Base-by-base conservation (phyloP, 2,888 invertebrate species). In the Gari tellinella region DNA sequence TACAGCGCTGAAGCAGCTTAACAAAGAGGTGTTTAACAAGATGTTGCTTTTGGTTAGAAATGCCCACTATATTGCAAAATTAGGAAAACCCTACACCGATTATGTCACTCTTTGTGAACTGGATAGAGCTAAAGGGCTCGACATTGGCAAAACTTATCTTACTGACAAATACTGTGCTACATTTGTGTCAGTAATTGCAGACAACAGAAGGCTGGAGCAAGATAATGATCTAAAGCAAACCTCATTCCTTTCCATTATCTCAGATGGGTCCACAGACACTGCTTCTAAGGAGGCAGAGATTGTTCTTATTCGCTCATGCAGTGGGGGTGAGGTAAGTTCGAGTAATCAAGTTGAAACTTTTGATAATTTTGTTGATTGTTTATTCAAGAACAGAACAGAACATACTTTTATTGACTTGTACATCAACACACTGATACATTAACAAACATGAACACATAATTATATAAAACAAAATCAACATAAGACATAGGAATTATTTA, bases 201-300 rank as follows among this genome's bases (percentile, higher is more conserved):
- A 61, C 45, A 21, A 17, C 26, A 19, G 17, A 21, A 21, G 48
- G 14, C 7, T 37, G 17, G 31, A 60, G 14, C 58, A 60, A 37
- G 58, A 60, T 19, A 37, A 2, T 4, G 31, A 40, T 10, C 7
- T 61, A 5, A 1, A 14, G 25, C 15, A 40, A 15, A 61, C 51
- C 21, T 40, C 51, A n/a, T 51, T 61, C 37, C 10, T 57, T 10
- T 43, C 57, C 15, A 14, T 57, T 26, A 57, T 57, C 10, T 57
- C 57, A n/a, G 61, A 61, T 61, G 61, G 61, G 8, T 19, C 61
- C n/a, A 61, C 61, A 51, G 61, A 52, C 19, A 17, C 7, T 8
- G 8, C 61, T 1, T 41, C 41, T 1, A 61, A 38, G 41, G 61
- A 61, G 26, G 61, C 52, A n/a, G 61, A 61, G 17, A 25, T 21